Conservation (phyloP, 1,140 invertebrate genomes). For the Camponotus vicinus region DNA sequence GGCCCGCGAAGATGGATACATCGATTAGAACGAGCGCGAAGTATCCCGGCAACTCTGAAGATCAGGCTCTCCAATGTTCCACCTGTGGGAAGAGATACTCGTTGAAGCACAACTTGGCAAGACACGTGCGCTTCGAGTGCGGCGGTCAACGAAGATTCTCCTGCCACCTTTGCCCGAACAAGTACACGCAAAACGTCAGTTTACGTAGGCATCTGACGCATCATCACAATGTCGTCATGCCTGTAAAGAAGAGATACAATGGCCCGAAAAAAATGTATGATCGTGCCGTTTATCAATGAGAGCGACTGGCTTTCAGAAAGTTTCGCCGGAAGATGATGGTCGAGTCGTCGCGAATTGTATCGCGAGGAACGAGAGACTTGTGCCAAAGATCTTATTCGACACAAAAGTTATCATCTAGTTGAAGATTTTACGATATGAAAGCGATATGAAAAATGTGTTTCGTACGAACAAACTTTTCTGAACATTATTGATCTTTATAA, state of each 20-base stretch:
- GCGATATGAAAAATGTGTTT: background rate
- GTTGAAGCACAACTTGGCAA: constrained; percentile 83
- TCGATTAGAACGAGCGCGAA: background rate
- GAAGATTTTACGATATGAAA: background rate
- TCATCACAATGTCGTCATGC: constrained; percentile 72
- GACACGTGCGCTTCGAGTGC: constrained; percentile 87
- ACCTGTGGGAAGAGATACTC: constrained; percentile 86
- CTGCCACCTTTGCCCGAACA: constrained; percentile 83
- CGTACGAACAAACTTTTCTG: background rate
- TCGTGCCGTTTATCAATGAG: constrained; percentile 20
- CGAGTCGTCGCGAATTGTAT: background rate
- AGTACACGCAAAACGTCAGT: constrained; percentile 84
- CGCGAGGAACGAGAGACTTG: background rate
- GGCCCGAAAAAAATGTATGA: constrained; percentile 13
- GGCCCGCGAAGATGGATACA: constrained; percentile 1
- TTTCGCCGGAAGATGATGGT: background rate
- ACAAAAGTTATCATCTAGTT: background rate
- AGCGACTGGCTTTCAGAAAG: background rate
- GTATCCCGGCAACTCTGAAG: constrained; percentile 13
- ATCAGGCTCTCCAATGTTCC: constrained; percentile 75
- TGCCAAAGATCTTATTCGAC: background rate
- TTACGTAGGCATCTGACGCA: constrained; percentile 80
- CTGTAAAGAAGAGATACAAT: constrained; percentile 6
- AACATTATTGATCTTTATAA: background rate
- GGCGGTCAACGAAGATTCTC: constrained; percentile 84